Conservation (phyloP, 2,797 vertebrate genomes). For the Meriones psammophilus region DNA sequence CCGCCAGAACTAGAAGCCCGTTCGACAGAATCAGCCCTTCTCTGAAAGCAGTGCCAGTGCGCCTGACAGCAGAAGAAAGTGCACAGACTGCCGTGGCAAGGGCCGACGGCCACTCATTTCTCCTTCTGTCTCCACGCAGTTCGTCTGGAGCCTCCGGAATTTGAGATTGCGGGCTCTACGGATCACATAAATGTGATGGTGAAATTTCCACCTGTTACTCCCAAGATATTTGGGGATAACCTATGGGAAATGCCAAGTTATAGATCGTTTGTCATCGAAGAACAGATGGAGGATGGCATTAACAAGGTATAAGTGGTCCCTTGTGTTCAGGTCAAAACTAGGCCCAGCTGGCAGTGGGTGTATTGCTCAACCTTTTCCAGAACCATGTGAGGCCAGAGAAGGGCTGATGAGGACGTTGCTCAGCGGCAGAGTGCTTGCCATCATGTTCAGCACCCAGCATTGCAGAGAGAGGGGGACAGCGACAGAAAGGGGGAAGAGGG, state of each 20-base stretch:
- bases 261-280: background rate
- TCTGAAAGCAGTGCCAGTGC: background rate
- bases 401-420: background rate
- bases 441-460: background rate
- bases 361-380: background rate
- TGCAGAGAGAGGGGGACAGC: background rate
- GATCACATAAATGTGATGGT: conserved; percentile 83
- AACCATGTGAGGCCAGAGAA: background rate
- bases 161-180: conserved; percentile 78
- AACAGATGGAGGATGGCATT: background rate
- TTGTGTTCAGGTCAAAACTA: background rate
- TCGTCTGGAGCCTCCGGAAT: conserved; percentile 83
- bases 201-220: conserved; percentile 66
- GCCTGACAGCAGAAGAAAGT: too few relatives aligned
- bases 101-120: background rate
- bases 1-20: background rate
- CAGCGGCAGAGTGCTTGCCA: background rate
- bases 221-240: background rate
- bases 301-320: conserved; percentile 70
- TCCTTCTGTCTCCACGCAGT: conserved; percentile 76
- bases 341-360: background rate
- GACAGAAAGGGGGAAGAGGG: background rate
- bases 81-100: background rate
- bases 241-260: background rate
- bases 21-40: background rate